phyloP scores from a whole-genome alignment of 2,113 vertebrate genomes.

The Zosterops japonicus region DNA sequence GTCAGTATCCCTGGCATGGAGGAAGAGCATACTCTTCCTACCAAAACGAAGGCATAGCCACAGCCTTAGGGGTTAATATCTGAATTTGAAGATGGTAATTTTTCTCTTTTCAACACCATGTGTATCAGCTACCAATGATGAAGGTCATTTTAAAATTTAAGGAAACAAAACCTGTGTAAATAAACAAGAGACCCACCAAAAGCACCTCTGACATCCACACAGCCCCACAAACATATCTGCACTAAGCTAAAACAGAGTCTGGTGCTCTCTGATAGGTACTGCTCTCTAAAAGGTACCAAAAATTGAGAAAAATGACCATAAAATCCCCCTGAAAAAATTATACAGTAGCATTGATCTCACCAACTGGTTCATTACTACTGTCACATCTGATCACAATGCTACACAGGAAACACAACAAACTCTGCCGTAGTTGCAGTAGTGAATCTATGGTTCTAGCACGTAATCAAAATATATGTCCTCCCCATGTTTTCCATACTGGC shows the following conservation, averaged over 20 bases:
- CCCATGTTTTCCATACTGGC: background rate
- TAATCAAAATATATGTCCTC: background rate
- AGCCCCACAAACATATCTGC: background rate
- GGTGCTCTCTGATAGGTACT: background rate
- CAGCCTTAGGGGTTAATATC: background rate
- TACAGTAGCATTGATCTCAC: background rate
- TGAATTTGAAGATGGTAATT: background rate
- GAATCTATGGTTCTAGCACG: background rate
- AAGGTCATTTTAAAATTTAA: background rate
- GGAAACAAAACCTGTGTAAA: background rate
- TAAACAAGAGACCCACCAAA: background rate
- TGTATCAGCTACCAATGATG: background rate
- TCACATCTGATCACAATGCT: background rate
- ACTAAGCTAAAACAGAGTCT: background rate
- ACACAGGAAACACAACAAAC: background rate
- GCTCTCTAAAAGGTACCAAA: background rate
- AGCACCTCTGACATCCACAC: background rate
- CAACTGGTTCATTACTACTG: background rate
- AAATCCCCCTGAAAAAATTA: background rate
- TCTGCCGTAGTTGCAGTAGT: background rate
- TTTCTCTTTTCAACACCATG: background rate
- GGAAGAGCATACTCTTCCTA: background rate
- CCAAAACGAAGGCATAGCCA: background rate
- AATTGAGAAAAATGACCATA: background rate
- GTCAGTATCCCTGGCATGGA: background rate